These are phyloP conservation scores for Steatocranus sp. DNA, from an alignment of 2,797 vertebrate genomes.

Conservation along the genomic window DNA sequence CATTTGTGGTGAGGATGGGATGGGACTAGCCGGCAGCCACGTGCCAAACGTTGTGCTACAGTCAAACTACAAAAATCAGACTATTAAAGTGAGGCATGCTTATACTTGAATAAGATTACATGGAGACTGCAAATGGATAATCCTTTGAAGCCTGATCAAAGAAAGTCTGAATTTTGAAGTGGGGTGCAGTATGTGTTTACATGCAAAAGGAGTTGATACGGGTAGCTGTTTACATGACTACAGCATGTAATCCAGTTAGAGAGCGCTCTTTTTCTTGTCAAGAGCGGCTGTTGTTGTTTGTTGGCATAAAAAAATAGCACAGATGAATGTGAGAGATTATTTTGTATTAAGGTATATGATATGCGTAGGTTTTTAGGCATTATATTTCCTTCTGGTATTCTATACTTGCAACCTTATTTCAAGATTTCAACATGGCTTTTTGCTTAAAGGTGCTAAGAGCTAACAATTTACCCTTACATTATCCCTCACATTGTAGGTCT, in stretches of 20 bases:
- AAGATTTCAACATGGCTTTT: background rate
- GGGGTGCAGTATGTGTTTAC: slow-evolving; percentile 35
- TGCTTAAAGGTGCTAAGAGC: background rate
- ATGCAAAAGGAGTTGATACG: slow-evolving; percentile 24
- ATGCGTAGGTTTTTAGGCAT: background rate
- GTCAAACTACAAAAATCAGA: slow-evolving; percentile 22
- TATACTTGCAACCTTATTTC: background rate
- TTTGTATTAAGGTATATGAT: background rate
- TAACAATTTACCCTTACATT: background rate
- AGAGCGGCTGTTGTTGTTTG: background rate
- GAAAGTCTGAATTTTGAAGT: slow-evolving; percentile 42
- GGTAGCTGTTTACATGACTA: slow-evolving; percentile 48
- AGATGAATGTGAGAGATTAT: background rate
- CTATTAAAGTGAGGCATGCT: slow-evolving; percentile 29
- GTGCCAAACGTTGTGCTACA: background rate
- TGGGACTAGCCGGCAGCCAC: background rate
- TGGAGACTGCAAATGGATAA: slow-evolving; percentile 33
- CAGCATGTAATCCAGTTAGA: slow-evolving; percentile 53
- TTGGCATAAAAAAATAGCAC: background rate
- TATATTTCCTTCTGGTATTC: background rate
- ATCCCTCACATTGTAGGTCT: background rate
- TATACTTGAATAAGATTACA: slow-evolving; percentile 45
- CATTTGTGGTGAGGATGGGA: background rate
- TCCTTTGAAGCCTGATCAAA: slow-evolving; percentile 65
- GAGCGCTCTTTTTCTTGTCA: background rate